A percentile compares a stretch with the other conserved stretches of the same genome.
phyloP scores from a whole-genome alignment of 2,888 invertebrate genomes.

The Alviniconcha strummeri region DNA sequence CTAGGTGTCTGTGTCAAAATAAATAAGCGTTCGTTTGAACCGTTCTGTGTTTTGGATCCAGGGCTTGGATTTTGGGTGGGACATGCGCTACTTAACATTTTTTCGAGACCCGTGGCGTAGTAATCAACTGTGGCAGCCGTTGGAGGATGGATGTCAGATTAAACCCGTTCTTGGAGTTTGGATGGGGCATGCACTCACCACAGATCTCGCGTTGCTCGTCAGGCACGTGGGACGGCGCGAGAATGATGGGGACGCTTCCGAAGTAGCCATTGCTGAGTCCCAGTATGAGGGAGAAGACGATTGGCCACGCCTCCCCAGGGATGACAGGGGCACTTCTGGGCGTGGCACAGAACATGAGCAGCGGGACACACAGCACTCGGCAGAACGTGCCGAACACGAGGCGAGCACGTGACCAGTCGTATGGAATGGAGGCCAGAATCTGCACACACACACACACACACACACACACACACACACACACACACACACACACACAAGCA shows the following conservation, averaged over 20 bases:
- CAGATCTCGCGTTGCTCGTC: conserved; percentile 91
- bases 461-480: too few species aligned
- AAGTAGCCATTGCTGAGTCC: conserved; percentile 91
- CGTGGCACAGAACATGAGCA: conserved; percentile 87
- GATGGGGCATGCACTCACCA: conserved; percentile 76
- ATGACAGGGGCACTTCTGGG: conserved; percentile 84
- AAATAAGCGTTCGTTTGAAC: too few species aligned
- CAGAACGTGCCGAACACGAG: conserved; percentile 84
- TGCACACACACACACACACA: conserved; percentile 63
- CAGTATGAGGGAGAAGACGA: conserved; percentile 81
- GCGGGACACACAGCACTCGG: conserved; percentile 85
- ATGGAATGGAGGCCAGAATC: conserved; percentile 86
- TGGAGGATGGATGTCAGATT: too few species aligned
- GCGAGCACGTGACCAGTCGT: conserved; percentile 88
- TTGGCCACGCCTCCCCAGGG: conserved; percentile 80
- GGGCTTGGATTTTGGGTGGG: too few species aligned
- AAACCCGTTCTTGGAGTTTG: too few species aligned
- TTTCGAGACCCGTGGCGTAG: too few species aligned
- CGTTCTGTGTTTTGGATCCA: too few species aligned
- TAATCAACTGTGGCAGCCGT: too few species aligned
- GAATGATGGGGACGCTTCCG: conserved; percentile 94
- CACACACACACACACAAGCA: too few species aligned
- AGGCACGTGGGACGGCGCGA: conserved; percentile 90
- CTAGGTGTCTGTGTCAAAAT: too few species aligned
- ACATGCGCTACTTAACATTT: too few species aligned